Evolutionary conservation across 2,888 invertebrate genomes (phyloP), one percentile per base, ranked within the genome.

Genomic region (Troglohyphantes excavatus): DNA sequence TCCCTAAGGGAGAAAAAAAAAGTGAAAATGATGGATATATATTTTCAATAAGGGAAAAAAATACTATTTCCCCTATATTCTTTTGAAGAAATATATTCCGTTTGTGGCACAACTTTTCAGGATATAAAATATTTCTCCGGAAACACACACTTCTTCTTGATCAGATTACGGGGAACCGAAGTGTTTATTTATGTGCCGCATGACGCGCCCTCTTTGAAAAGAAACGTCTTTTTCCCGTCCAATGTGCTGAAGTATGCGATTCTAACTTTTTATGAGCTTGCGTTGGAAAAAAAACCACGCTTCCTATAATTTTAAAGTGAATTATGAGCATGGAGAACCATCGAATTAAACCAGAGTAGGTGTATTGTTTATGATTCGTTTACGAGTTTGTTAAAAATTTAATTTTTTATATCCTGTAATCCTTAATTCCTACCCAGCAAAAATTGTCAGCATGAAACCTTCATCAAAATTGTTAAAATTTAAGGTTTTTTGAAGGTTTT

Each of bases 121-220:
- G 61, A 33, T 33, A 21, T 61, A 21, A 75, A 33, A 75, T 21
- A 29, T 23, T 59, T 61, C n/a, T 39, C 33, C 17, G 13, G 61
- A 29, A 75, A 75, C 75, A 29, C 29, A n/a, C 29, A 19, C 61
- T 61, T 33, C 53, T 61, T 21, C 61, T 5, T 53, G 59, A 75
- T 75, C 75, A 61, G 53, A 61, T 61, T 33, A 27, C 75, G 59
- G 29, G 19, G 33, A 75, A 21, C 33, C 33, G 75, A 75, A 27
- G 33, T 19, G 75, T 75, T 75, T 75, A 61, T 75, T 75, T 75
- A 21, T 75, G 26, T 59, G 29, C 46, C 53, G 27, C 72, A 2
- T 13, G 27, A 6, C 27, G n/a, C n/a, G n/a, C 29, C 2, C 59
- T 61, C 29, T 29, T 27, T n/a, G 43, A 53, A 75, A 13, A 7